Evolutionary conservation across 1,140 invertebrate genomes (phyloP), one percentile per base, ranked within the genome.

Genomic region (Nymphalis io): DNA sequence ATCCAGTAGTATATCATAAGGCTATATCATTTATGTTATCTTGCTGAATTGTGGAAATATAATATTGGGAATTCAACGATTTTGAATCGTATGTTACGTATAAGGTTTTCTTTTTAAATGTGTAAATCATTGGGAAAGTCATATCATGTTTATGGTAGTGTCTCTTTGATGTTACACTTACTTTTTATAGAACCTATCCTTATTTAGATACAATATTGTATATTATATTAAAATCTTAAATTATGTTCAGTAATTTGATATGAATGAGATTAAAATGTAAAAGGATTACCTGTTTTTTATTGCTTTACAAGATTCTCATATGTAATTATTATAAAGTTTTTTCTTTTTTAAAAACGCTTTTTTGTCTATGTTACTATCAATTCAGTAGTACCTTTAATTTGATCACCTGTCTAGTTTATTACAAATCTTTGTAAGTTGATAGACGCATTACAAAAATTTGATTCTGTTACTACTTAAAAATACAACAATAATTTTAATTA

Each of bases 211-310:
- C 79, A 84, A 82, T 85, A 85, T 78, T 76, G 75, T 55, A 55
- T 55, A 15, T 15, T 82, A 74, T 82, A 88, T 80, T 86, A 89
- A 89, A 88, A 82, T 71, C 67, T 77, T 88, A 86, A 87, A 81
- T 89, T 91, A 89, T 91, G 85, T 89, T 89, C 87, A 81, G 76
- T 91, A 90, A 86, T 91, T 90, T 91, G 88, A 90, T 91, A 91
- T 91, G 85, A 78, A 85, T 84, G 89, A 91, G 85, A 91, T 90
- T 90, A 91, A 91, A 91, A 85, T 74, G 64, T 80, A 48, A 85
- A 81, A 79, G 73, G 74, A 66, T 53, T 65, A 64, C 81, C 74
- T 80, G 69, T 74, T 75, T 78, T 55, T 33, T 33, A 33, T 33
- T 33, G n/a, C n/a, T n/a, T n/a, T n/a, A n/a, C n/a, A n/a, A n/a